Evolutionary conservation across 2,113 vertebrate species (phyloP).

Genomic region (Mus musculus): DNA sequence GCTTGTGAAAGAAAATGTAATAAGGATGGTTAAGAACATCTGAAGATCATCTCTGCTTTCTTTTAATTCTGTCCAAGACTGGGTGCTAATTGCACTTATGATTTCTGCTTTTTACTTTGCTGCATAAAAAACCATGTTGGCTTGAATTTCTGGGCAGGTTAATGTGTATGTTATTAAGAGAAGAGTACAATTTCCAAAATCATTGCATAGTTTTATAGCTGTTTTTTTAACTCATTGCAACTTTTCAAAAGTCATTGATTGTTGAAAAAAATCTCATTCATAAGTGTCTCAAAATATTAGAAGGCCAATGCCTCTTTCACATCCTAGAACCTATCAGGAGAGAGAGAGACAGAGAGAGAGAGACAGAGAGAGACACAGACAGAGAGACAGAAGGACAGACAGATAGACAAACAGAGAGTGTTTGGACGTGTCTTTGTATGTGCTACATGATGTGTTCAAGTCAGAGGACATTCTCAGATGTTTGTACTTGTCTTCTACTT

Average conservation of each 20-base stretch:
- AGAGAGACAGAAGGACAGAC: too few relatives aligned
- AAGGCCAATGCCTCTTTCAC: background rate
- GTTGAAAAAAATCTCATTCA: background rate
- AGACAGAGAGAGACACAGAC: too few relatives aligned
- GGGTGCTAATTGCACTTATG: background rate
- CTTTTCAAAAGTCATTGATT: background rate
- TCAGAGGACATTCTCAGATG: background rate
- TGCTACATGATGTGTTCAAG: background rate
- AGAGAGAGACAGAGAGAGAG: too few relatives aligned
- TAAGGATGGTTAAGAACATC: background rate
- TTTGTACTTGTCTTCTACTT: background rate
- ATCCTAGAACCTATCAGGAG: background rate
- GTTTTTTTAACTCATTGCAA: background rate
- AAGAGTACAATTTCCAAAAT: background rate
- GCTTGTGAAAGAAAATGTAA: background rate
- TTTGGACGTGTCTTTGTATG: background rate
- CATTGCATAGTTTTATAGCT: slow-evolving; percentile 12
- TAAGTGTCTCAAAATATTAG: background rate
- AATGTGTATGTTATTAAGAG: background rate
- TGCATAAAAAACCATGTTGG: background rate
- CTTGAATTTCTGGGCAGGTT: background rate
- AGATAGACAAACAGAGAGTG: too few relatives aligned
- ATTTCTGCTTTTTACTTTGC: background rate
- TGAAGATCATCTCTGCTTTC: background rate
- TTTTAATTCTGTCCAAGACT: background rate